Conservation (phyloP, 2,113 vertebrate genomes). For the Gymnobelideus leadbeateri region DNA sequence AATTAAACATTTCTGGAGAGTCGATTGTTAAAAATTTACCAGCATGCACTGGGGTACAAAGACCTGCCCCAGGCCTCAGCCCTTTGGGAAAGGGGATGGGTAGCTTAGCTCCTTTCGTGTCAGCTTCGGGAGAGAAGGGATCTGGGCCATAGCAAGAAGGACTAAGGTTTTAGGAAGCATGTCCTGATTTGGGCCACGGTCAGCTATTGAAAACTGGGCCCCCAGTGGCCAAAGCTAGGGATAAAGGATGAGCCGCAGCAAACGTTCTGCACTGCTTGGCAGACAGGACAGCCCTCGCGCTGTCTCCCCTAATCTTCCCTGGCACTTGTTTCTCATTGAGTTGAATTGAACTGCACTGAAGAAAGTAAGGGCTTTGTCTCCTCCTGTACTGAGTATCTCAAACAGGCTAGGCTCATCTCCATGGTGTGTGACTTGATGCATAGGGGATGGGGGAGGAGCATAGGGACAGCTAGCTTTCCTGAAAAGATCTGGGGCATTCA, state of each 20-base stretch:
- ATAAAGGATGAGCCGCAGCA: neutral
- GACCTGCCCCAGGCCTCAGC: neutral
- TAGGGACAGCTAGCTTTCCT: neutral
- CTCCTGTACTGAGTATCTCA: neutral
- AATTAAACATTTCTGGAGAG: too few species aligned
- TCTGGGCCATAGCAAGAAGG: neutral
- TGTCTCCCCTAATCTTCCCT: neutral
- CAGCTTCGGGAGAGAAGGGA: neutral
- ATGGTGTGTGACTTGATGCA: neutral
- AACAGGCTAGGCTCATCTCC: neutral
- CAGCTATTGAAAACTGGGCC: neutral
- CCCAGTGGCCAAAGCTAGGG: constrained; percentile 25
- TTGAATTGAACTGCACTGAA: neutral
- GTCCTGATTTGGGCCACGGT: neutral
- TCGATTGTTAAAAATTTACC: neutral
- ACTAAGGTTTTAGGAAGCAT: neutral
- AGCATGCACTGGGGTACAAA: neutral
- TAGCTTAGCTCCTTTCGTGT: neutral
- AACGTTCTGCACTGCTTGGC: constrained; percentile 11
- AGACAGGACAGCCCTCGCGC: neutral
- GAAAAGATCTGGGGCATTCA: neutral
- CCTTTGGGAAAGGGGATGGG: neutral
- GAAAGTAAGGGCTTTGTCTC: neutral
- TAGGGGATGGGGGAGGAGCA: neutral
- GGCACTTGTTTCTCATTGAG: constrained; percentile 1